Conservation (phyloP, 2,888 invertebrate genomes). For the Oxytorus armatus region DNA sequence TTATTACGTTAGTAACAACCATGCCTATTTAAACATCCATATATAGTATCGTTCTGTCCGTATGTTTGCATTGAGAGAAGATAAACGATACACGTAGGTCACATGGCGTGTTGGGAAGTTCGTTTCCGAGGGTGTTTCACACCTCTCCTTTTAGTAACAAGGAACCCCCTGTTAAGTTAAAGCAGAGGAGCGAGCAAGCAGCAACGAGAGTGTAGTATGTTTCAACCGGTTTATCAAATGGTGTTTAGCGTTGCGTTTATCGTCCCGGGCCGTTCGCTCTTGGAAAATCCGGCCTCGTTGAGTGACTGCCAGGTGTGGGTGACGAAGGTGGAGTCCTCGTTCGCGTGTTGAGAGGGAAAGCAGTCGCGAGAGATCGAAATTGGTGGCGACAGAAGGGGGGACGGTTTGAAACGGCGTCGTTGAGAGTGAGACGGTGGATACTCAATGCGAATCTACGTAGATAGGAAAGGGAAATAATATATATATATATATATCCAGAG, state of each 20-base stretch:
- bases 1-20: conserved; percentile 7
- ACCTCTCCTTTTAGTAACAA: conserved; percentile 51
- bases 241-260: conserved; percentile 80
- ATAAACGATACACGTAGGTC: neutral
- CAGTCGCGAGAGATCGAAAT: conserved; percentile 46
- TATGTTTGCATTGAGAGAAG: conserved; percentile 15
- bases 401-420: conserved; percentile 43
- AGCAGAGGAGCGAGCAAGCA: conserved; percentile 23
- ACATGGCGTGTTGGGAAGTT: conserved; percentile 33
- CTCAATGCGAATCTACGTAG: conserved; percentile 34
- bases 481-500: conserved; percentile 59
- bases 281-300: conserved; percentile 31
- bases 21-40: conserved; percentile 13
- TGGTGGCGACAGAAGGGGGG: conserved; percentile 65
- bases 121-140: conserved; percentile 48
- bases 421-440: conserved; percentile 34
- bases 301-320: conserved; percentile 47
- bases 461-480: conserved; percentile 68
- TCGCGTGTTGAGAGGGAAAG: conserved; percentile 21
- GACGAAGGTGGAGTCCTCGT: conserved; percentile 5
- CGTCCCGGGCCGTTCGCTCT: conserved; percentile 76
- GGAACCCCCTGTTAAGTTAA: conserved; percentile 48
- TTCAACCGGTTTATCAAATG: conserved; percentile 77
- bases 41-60: neutral
- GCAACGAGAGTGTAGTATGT: conserved; percentile 44